phyloP scores from a whole-genome alignment of 2,888 invertebrate genomes.

The Phasia obesa region DNA sequence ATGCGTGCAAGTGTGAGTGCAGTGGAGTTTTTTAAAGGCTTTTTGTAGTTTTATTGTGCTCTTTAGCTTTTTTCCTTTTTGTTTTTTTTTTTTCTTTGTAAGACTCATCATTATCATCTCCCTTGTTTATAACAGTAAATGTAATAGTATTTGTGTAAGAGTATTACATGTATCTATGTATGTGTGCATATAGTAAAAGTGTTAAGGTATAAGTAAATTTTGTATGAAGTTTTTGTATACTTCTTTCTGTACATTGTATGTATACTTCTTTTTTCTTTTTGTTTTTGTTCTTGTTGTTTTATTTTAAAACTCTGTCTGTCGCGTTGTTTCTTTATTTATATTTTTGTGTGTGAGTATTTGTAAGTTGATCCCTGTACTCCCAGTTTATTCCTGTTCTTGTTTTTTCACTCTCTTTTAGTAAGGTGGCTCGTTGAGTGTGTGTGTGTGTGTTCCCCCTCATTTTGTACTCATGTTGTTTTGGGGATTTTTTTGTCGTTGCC shows the following conservation, averaged over 20 bases:
- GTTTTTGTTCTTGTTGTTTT: slow-evolving; percentile 15
- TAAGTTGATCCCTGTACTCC: slow-evolving; percentile 37
- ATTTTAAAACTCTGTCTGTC: slow-evolving; percentile 33
- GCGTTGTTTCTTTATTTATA: slow-evolving; percentile 48
- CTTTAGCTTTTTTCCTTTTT: slow-evolving; percentile 22
- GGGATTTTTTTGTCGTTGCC: slow-evolving; percentile 44
- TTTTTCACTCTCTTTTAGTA: slow-evolving; percentile 31
- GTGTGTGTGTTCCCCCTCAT: slow-evolving; percentile 12
- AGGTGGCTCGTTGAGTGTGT: background rate
- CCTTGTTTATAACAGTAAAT: slow-evolving; percentile 47
- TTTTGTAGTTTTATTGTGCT: slow-evolving; percentile 50
- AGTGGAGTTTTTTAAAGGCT: slow-evolving; percentile 34
- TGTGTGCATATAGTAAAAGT: slow-evolving; percentile 7
- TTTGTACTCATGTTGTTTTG: slow-evolving; percentile 33
- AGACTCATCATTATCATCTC: slow-evolving; percentile 57
- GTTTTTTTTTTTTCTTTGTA: slow-evolving; percentile 2
- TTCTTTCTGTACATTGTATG: slow-evolving; percentile 27
- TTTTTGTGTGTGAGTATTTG: slow-evolving; percentile 10
- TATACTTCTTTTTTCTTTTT: background rate
- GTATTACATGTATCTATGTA: background rate
- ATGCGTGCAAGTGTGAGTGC: background rate
- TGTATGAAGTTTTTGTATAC: slow-evolving; percentile 31
- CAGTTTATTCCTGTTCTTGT: slow-evolving; percentile 43
- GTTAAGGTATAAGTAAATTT: slow-evolving; percentile 24
- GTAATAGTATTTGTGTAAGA: background rate